Base-by-base conservation (phyloP, 37 sponge, comb jelly and placozoan genomes). In the Beroe forskalii region DNA sequence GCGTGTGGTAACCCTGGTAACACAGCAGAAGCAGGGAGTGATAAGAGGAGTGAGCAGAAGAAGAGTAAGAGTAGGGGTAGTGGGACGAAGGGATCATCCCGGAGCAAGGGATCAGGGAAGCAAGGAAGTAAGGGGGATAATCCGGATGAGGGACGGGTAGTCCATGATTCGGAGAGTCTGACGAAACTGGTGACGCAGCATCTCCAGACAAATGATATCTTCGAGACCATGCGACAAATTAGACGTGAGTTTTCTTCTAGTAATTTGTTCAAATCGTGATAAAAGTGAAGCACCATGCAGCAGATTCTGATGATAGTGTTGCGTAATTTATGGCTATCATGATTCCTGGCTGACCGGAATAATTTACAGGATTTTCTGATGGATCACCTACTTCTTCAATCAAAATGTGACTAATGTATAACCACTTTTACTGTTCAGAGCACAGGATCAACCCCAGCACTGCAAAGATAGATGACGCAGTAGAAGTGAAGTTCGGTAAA, bases 401-500 rank as follows among this genome's bases (percentile, higher is more conserved):
- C n/a, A n/a, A n/a, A n/a, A n/a, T n/a, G n/a, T n/a, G n/a, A n/a
- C n/a, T n/a, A n/a, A n/a, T n/a, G n/a, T n/a, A n/a, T n/a, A n/a
- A n/a, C n/a, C n/a, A n/a, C n/a, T 63, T 20, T 28, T 8, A 23
- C 25, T 63, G 20, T 19, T 8, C 72, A 69, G 72, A 36, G 72
- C 19, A 69, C 28, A 69, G 1, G 9, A 69, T 69, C 36, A 32
- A 36, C 17, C 72, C 72, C 28, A 36, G 14, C 4, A 4, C 32
- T 36, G 39, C 28, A 2, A 2, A 27, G 55, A 48, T 80, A 20
- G 86, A 44, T 12, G 48, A 43, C n/a, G 0, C 86, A 0, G 55
- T 80, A 1, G 86, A 80, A 37, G 42, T 80, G 6, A 80, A 80
- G 28, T 80, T 80, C 30, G 55, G 55, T 4, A 48, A 41, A 44